Conservation (phyloP, 2,113 vertebrate species). For the Bufo gargarizans region DNA sequence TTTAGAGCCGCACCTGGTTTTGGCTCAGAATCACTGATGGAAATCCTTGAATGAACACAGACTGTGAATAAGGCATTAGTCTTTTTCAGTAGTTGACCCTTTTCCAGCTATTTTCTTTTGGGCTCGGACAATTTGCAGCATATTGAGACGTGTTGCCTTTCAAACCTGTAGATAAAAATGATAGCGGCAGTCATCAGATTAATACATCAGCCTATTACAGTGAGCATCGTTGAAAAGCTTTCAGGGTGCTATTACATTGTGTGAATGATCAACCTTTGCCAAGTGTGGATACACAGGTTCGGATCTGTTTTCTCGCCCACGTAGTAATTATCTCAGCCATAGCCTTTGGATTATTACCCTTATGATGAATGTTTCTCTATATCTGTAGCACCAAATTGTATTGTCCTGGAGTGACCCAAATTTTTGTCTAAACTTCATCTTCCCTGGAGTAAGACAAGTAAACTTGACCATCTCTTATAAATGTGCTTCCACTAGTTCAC, state of each 20-base stretch:
- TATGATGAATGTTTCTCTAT: constrained; percentile 1
- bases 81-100: too few species aligned
- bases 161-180: not conserved
- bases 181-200: not conserved
- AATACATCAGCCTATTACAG: not conserved
- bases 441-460: constrained; percentile 27
- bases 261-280: not conserved
- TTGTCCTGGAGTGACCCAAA: constrained; percentile 46
- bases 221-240: not conserved
- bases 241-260: not conserved
- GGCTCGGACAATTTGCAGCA: not conserved
- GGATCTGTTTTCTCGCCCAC: not conserved
- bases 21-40: too few species aligned
- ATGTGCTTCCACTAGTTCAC: constrained; percentile 33
- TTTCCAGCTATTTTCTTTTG: too few species aligned
- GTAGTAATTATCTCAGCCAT: not conserved
- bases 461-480: constrained; percentile 38
- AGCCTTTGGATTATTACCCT: not conserved
- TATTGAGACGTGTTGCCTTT: not conserved
- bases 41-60: too few species aligned
- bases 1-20: too few species aligned
- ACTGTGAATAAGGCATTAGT: too few species aligned
- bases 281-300: not conserved
- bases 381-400: not conserved
- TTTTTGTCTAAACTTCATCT: constrained; percentile 31